These are phyloP conservation scores for Ptilorrhoa leucosticta DNA, from an alignment of 2,113 vertebrate genomes.

Conservation along the genomic window DNA sequence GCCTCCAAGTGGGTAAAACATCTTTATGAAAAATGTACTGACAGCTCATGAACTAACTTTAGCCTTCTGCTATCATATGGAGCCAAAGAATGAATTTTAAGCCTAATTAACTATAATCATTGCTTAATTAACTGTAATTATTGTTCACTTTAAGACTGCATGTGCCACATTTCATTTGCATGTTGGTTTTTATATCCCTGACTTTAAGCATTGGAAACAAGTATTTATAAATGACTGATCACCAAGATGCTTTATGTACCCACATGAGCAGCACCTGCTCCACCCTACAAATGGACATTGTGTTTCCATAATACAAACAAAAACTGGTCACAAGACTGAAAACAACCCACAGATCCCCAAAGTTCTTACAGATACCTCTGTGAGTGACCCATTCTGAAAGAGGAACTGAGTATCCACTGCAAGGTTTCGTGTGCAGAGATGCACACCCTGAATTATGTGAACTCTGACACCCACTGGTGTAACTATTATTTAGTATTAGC, in stretches of 20 bases:
- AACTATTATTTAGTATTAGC: not conserved
- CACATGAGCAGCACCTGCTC: not conserved
- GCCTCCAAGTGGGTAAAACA: not conserved
- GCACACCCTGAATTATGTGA: not conserved
- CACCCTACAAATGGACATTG: not conserved
- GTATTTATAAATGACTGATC: not conserved
- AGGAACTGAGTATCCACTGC: not conserved
- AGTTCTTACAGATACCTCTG: not conserved
- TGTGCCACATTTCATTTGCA: not conserved
- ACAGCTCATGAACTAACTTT: slow-evolving; percentile 24
- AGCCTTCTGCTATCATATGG: not conserved
- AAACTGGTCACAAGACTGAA: not conserved
- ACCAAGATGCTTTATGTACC: not conserved
- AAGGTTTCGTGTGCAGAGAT: not conserved
- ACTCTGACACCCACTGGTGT: not conserved
- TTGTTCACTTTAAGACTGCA: slow-evolving; percentile 17
- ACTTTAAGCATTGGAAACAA: not conserved
- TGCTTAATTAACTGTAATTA: slow-evolving; percentile 50
- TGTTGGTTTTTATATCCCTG: not conserved
- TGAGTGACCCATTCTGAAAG: not conserved
- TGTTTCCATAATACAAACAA: not conserved
- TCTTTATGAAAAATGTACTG: slow-evolving; percentile 21
- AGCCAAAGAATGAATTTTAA: slow-evolving; percentile 41
- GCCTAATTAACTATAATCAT: slow-evolving; percentile 33
- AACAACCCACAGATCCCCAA: not conserved